A percentile compares a stretch with the other conserved stretches of the same genome.
These are phyloP conservation scores for Hucho hucho DNA, from an alignment of 2,113 vertebrate species.

Conservation along the genomic window DNA sequence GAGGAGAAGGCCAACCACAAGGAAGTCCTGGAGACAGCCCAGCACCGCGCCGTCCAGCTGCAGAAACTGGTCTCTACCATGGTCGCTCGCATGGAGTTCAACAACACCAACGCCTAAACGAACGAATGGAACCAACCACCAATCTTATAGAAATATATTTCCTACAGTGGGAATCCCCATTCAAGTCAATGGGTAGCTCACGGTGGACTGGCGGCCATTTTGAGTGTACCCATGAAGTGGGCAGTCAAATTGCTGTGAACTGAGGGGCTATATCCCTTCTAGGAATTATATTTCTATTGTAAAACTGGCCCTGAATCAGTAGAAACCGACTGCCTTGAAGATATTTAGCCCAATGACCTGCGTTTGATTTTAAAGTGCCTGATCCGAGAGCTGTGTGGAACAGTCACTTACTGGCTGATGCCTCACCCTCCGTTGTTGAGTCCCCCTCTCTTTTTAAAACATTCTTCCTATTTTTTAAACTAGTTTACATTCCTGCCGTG, in stretches of 20 bases:
- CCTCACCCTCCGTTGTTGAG: background rate
- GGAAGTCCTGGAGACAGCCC: constrained; percentile 82
- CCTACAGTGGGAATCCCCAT: background rate
- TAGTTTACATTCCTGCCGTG: constrained; percentile 18
- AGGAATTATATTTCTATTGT: no score
- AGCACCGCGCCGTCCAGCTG: constrained; percentile 74
- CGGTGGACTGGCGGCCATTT: no score
- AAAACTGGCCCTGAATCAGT: background rate
- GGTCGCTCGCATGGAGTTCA: constrained; percentile 73
- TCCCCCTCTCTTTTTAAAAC: background rate
- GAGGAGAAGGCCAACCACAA: constrained; percentile 83
- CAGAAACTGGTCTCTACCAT: constrained; percentile 79
- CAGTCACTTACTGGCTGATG: background rate
- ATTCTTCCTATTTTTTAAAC: background rate
- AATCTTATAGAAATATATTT: background rate
- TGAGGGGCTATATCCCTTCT: no score
- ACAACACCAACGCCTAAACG: constrained; percentile 46
- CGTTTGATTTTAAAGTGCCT: background rate
- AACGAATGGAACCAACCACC: no score
- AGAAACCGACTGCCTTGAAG: background rate
- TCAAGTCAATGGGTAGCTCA: background rate
- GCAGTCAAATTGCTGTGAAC: no score
- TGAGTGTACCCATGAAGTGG: no score
- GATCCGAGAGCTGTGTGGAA: background rate
- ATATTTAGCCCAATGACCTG: background rate